Conservation (phyloP, 2,888 invertebrate species). For the Opisthograptis luteolata region DNA sequence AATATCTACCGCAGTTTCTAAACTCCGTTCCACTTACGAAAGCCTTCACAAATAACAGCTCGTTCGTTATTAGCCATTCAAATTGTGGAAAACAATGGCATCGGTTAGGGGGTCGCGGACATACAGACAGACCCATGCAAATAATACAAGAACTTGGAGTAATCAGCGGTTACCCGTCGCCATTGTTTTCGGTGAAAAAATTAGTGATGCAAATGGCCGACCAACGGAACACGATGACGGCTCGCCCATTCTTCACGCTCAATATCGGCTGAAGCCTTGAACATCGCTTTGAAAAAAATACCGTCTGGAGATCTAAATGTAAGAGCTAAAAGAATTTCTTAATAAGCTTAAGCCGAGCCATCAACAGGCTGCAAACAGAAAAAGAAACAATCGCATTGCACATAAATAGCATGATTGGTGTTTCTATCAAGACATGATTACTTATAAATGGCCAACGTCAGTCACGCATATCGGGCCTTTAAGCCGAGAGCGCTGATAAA, state of each 20-base stretch:
- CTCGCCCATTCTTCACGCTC: constrained; percentile 28
- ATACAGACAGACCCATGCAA: constrained; percentile 66
- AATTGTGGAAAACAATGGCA: constrained; percentile 70
- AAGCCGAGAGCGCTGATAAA: constrained; percentile 57
- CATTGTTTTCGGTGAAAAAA: constrained; percentile 66
- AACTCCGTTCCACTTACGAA: constrained; percentile 74
- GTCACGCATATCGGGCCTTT: constrained; percentile 51
- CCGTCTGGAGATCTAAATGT: neutral
- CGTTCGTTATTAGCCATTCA: constrained; percentile 72
- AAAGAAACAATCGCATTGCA: constrained; percentile 31
- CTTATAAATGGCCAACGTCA: constrained; percentile 59
- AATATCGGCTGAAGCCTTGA: constrained; percentile 7
- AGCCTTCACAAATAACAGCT: constrained; percentile 58
- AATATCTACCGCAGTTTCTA: constrained; percentile 58
- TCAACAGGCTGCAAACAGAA: constrained; percentile 23
- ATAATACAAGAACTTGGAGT: constrained; percentile 52
- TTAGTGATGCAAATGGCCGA: constrained; percentile 50
- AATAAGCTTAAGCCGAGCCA: constrained; percentile 1
- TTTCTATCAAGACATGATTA: constrained; percentile 52
- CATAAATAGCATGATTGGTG: constrained; percentile 45
- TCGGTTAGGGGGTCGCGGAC: constrained; percentile 67
- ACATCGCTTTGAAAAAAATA: neutral
- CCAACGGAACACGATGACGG: constrained; percentile 35
- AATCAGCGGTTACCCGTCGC: constrained; percentile 54
- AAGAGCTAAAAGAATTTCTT: neutral